Conservation (phyloP, 2,797 vertebrate genomes). For the Melanotaenia maccullochi region DNA sequence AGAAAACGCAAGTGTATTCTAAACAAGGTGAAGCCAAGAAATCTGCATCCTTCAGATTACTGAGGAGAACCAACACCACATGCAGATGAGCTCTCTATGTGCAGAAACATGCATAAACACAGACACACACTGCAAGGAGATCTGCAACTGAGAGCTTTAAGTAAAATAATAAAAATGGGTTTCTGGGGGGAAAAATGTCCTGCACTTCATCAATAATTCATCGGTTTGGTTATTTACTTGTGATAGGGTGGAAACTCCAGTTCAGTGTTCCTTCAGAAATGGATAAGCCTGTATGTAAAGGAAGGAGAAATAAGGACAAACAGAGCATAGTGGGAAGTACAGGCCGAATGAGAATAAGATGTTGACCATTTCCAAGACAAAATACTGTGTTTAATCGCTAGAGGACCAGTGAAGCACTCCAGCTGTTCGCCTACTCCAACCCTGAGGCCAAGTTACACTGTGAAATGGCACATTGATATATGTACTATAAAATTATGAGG, state of each 20-base stretch:
- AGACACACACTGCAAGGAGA: conserved; percentile 27
- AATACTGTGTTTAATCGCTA: conserved; percentile 59
- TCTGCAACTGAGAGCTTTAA: conserved; percentile 50
- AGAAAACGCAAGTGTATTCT: conserved; percentile 23
- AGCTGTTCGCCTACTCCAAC: conserved; percentile 26
- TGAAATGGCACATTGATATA: conserved; percentile 58
- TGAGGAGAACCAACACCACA: conserved; percentile 20
- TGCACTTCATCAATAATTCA: conserved; percentile 76
- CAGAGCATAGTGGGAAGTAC: conserved; percentile 7
- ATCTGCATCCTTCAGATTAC: conserved; percentile 49
- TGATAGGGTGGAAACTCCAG: conserved; percentile 52
- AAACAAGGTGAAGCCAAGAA: conserved; percentile 44
- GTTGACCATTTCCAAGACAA: conserved; percentile 47
- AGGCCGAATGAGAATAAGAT: conserved; percentile 49
- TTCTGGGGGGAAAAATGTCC: conserved; percentile 56
- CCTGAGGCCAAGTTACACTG: conserved; percentile 35
- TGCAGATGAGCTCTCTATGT: conserved; percentile 32
- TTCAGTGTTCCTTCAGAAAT: conserved; percentile 64
- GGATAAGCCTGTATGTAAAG: conserved; percentile 42
- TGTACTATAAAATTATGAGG: conserved; percentile 59
- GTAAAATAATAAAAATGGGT: conserved; percentile 61
- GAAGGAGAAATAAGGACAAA: conserved; percentile 18
- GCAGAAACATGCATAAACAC: conserved; percentile 12
- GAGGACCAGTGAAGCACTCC: conserved; percentile 33
- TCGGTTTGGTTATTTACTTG: conserved; percentile 74